phyloP scores from a whole-genome alignment of 1,140 invertebrate genomes.

The Temnothorax longispinosus region DNA sequence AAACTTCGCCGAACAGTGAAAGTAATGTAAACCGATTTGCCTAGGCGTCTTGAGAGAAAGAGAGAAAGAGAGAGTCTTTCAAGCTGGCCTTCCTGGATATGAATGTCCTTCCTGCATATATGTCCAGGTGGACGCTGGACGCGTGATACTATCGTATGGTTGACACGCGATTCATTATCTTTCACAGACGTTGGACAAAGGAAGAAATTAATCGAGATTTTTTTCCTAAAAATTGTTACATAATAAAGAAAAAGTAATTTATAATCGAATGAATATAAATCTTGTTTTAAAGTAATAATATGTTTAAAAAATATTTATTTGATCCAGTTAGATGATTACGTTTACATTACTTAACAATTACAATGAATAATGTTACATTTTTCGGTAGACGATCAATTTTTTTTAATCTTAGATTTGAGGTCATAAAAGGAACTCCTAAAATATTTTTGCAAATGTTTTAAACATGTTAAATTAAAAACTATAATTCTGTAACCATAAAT shows the following conservation, averaged over 20 bases:
- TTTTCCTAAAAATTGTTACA: slow-evolving; percentile 17
- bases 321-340: neutral
- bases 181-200: slow-evolving; percentile 28
- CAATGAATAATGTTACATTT: neutral
- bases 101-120: too few species aligned
- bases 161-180: slow-evolving; percentile 13
- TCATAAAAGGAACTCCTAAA: neutral
- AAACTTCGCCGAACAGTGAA: slow-evolving; percentile 67
- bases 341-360: neutral
- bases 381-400: neutral
- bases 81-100: slow-evolving; percentile 11
- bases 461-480: neutral
- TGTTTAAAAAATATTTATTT: neutral
- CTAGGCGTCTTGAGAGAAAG: slow-evolving; percentile 10
- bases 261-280: neutral
- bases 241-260: slow-evolving; percentile 10
- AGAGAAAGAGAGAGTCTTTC: slow-evolving; percentile 31
- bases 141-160: neutral
- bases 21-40: slow-evolving; percentile 65
- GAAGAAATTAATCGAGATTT: slow-evolving; percentile 61
- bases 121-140: neutral
- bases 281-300: neutral
- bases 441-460: neutral
- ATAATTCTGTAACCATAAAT: neutral
- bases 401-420: neutral